Conservation (phyloP, 2,113 vertebrate species). For the Cololabis saira region DNA sequence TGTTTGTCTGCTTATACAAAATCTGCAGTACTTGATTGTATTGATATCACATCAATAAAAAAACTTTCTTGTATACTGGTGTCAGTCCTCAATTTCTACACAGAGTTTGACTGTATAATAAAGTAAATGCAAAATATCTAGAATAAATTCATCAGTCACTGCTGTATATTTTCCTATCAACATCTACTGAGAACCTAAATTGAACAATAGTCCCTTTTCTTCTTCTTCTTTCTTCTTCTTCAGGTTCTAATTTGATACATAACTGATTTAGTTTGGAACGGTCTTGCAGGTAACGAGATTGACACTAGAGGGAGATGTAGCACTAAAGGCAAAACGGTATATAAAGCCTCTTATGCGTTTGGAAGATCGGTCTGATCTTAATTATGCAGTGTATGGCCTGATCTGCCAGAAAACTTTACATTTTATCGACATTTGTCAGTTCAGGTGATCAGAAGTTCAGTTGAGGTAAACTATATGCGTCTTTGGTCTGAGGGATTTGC, state of each 20-base stretch:
- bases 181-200: too few relatives aligned
- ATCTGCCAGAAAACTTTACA: not conserved
- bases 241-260: too few relatives aligned
- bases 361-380: not conserved
- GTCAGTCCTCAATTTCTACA: slow-evolving; percentile 34
- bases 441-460: not conserved
- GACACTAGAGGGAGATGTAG: slow-evolving; percentile 57
- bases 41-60: slow-evolving; percentile 95
- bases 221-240: too few relatives aligned
- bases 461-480: not conserved
- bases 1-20: slow-evolving; percentile 89
- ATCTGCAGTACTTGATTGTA: slow-evolving; percentile 92
- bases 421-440: not conserved
- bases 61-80: slow-evolving; percentile 78
- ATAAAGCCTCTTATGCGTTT: not conserved
- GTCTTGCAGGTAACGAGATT: not conserved
- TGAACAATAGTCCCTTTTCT: too few relatives aligned
- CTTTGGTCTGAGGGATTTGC: not conserved
- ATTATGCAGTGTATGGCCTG: too few relatives aligned
- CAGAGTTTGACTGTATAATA: not conserved
- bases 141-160: too few relatives aligned
- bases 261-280: not conserved
- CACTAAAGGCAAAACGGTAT: not conserved
- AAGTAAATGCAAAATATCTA: not conserved
- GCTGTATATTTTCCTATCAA: too few relatives aligned